Conservation (phyloP, 2,113 vertebrate species). For the Oncorhynchus nerka region DNA sequence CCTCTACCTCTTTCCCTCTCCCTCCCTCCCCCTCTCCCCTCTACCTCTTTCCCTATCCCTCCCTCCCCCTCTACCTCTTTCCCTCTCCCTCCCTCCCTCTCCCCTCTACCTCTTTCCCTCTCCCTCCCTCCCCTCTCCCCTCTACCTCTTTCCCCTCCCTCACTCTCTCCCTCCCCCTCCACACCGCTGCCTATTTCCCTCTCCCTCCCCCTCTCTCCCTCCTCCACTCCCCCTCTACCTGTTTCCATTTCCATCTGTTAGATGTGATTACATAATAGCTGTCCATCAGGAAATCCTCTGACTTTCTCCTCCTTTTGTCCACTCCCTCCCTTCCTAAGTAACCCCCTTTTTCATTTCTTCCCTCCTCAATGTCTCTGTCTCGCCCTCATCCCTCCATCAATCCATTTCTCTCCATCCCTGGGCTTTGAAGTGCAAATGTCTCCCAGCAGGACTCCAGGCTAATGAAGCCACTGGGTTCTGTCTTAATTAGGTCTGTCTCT, state of each 20-base stretch:
- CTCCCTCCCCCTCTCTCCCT: no score
- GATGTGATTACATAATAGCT: neutral
- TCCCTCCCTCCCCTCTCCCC: neutral
- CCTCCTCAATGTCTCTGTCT: neutral
- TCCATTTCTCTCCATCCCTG: neutral
- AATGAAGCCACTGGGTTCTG: no score
- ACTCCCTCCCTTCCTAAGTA: neutral
- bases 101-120: neutral
- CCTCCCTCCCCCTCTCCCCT: neutral
- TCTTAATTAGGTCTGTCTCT: neutral
- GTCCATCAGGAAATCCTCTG: no score
- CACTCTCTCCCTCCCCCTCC: neutral
- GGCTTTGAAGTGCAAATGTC: neutral
- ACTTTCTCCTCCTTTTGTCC: neutral
- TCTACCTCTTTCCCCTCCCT: fast-evolving
- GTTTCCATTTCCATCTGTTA: no score
- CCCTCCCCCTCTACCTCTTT: neutral
- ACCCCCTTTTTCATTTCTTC: neutral
- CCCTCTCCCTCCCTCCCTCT: no score
- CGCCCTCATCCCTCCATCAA: neutral
- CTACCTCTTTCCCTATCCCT: neutral
- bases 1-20: no score
- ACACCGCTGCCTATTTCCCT: no score
- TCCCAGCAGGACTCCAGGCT: neutral
- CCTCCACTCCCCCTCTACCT: no score